Conservation (phyloP, 2,797 vertebrate species). For the Betta splendens region DNA sequence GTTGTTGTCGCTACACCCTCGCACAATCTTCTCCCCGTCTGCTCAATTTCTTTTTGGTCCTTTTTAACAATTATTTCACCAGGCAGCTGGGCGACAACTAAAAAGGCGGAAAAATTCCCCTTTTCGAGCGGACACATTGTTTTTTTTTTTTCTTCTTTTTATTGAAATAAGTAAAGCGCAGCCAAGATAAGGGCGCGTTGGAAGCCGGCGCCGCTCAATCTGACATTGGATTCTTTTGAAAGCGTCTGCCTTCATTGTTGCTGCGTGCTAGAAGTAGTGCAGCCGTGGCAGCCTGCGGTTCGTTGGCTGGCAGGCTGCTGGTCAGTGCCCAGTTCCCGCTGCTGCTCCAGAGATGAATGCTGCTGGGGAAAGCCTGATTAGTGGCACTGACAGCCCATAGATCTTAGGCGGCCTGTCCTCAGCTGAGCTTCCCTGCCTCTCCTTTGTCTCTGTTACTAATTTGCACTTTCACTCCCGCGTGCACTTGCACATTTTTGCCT, state of each 20-base stretch:
- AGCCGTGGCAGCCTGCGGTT: slow-evolving; percentile 34
- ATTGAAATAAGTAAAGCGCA: background rate
- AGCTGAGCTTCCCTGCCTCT: slow-evolving; percentile 30
- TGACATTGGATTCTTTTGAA: slow-evolving; percentile 6
- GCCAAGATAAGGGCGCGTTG: slow-evolving; percentile 13
- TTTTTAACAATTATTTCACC: slow-evolving; percentile 7
- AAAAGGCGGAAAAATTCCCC: background rate
- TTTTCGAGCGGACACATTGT: background rate
- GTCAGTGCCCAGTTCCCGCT: slow-evolving; percentile 48
- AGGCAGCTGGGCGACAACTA: slow-evolving; percentile 2
- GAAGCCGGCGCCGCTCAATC: background rate
- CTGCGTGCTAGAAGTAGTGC: slow-evolving; percentile 5
- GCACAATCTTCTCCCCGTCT: background rate
- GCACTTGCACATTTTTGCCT: too few relatives aligned
- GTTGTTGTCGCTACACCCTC: background rate
- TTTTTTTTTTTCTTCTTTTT: too few relatives aligned
- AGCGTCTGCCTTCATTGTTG: slow-evolving; percentile 19
- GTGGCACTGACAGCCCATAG: slow-evolving; percentile 75
- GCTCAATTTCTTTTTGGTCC: slow-evolving; percentile 4
- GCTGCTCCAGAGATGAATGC: slow-evolving; percentile 71
- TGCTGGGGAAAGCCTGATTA: slow-evolving; percentile 71
- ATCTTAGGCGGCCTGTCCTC: slow-evolving; percentile 62
- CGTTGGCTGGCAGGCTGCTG: slow-evolving; percentile 44
- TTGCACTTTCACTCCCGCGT: background rate
- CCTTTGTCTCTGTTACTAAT: slow-evolving; percentile 24